Evolutionary conservation across 2,888 invertebrate species (phyloP).

Genomic region (Lithophane leautieri): DNA sequence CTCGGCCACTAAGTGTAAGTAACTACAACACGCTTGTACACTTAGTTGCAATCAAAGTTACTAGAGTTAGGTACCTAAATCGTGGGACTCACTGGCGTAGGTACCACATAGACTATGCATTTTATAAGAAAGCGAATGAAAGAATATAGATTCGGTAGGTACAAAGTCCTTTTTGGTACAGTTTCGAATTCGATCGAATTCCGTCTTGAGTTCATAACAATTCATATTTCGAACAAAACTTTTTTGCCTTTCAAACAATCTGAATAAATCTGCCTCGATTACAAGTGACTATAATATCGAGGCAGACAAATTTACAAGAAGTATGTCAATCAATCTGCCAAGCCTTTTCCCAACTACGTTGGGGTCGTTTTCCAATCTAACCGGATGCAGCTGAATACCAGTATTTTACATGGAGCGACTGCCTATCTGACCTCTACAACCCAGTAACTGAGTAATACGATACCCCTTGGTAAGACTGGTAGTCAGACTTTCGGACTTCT

Average conservation of each 20-base stretch:
- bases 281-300: background rate
- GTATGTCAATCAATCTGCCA: no score
- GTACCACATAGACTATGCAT: background rate
- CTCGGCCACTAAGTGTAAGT: constrained; percentile 38
- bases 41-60: constrained; percentile 36
- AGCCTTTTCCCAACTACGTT: no score
- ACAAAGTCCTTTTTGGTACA: background rate
- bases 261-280: background rate
- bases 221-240: background rate
- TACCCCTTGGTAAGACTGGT: no score
- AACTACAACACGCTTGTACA: constrained; percentile 17
- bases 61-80: background rate
- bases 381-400: no score
- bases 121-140: background rate
- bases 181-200: background rate
- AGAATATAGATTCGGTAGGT: no score
- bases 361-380: no score
- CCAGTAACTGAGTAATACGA: no score
- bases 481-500: no score
- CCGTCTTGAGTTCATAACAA: background rate
- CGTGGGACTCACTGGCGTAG: constrained; percentile 6
- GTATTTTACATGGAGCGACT: no score
- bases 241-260: background rate
- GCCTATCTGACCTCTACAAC: no score
- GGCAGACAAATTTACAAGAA: background rate